Base-by-base conservation (phyloP, 1,140 invertebrate species). In the Wasmannia auropunctata region DNA sequence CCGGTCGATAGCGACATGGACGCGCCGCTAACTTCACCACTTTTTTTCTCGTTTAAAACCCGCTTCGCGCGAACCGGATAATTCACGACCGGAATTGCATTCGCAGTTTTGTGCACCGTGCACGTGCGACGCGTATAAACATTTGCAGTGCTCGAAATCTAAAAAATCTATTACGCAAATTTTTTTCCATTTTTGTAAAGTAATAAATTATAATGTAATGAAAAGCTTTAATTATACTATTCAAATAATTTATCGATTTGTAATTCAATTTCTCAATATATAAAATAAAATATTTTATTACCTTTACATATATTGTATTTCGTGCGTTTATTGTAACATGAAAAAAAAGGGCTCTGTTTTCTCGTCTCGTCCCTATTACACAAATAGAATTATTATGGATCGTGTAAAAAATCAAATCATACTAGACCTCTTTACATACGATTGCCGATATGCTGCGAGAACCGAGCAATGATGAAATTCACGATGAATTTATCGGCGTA, bases 51-150 rank as follows among this genome's bases (percentile, higher is more conserved):
- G 10, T 54, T 80, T 28, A 37, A n/a, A 80, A 25, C n/a, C 10
- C 62, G 31, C 8, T 67, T 37, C 51, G 25, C 60, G 25, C 31
- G 22, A 80, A 54, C 34, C 49, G n/a, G n/a, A 69, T 40, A 80
- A 80, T 54, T 80, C 22, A 69, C 62, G 60, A 51, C 22, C n/a
- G 16, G n/a, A 80, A 54, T 25, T 65, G 8, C 31, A 63, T 40
- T n/a, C 31, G n/a, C 31, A 67, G 4, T 69, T 67, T 54, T 14
- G 16, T 46, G 14, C 22, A 19, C 31, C 22, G 10, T n/a, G n/a
- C 25, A n/a, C n/a, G 16, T 16, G 22, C 16, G 8, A 37, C 28
- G 43, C 31, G 67, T 56, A 69, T 72, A 11, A 58, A 76, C 34
- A 69, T 43, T 69, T 37, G 19, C 31, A 34, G 19, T 10, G 22